Conservation (phyloP, 1,140 invertebrate genomes). For the Arctopsyche grandis region DNA sequence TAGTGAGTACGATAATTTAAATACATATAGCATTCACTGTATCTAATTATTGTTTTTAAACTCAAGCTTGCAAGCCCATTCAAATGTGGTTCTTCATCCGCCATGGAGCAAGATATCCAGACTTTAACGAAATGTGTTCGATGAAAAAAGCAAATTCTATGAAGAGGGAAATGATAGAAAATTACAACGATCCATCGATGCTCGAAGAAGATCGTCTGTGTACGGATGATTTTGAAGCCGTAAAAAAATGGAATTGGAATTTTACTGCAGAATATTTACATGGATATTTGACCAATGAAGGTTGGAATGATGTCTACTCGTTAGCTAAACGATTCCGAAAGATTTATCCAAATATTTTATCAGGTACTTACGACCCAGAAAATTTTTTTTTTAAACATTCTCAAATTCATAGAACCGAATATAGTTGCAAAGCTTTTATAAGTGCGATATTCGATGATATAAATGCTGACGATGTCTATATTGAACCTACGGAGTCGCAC, state of each 20-base stretch:
- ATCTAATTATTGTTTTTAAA: too few relatives aligned
- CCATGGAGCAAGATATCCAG: conserved; percentile 5
- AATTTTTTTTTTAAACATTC: conserved; percentile 6
- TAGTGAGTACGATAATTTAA: background rate
- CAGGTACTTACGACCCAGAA: background rate
- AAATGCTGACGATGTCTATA: background rate
- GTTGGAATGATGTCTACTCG: background rate
- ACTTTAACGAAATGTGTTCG: background rate
- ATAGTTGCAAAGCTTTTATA: conserved; percentile 18
- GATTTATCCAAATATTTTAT: conserved; percentile 1
- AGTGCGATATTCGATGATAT: background rate
- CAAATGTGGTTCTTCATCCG: conserved; percentile 9
- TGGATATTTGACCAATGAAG: background rate
- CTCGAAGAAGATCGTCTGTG: background rate
- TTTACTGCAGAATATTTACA: background rate
- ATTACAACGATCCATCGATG: background rate
- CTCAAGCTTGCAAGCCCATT: background rate
- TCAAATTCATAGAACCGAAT: background rate
- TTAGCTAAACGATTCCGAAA: background rate
- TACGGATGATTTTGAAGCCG: background rate
- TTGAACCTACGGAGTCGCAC: background rate
- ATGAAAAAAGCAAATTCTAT: background rate
- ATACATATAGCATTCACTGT: too few relatives aligned
- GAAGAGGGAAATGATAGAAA: background rate
- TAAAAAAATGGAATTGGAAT: conserved; percentile 27